Conservation (phyloP, 1,140 invertebrate genomes). For the Scaptomyza montana region DNA sequence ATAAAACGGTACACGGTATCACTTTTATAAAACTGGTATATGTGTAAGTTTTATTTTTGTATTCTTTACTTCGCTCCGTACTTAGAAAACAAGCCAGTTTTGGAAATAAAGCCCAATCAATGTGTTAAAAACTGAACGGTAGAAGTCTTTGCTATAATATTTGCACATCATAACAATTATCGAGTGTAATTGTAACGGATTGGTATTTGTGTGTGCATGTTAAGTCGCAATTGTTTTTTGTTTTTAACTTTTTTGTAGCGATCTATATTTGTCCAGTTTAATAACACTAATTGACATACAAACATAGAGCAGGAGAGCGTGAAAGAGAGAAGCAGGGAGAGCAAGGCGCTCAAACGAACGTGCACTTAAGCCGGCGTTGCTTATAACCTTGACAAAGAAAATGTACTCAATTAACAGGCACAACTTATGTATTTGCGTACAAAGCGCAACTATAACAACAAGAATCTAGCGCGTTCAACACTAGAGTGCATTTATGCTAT, state of each 20-base stretch:
- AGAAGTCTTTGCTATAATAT: slow-evolving; percentile 53
- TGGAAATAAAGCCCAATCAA: slow-evolving; percentile 38
- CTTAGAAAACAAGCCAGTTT: slow-evolving; percentile 56
- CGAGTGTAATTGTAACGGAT: slow-evolving; percentile 23
- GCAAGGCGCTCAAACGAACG: not conserved
- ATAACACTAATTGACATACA: slow-evolving; percentile 72
- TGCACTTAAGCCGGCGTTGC: slow-evolving; percentile 38
- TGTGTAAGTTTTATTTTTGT: slow-evolving; percentile 8
- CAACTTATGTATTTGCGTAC: slow-evolving; percentile 52
- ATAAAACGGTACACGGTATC: slow-evolving; percentile 32
- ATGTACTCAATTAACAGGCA: slow-evolving; percentile 63
- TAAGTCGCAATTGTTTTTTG: slow-evolving; percentile 16
- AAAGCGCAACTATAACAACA: slow-evolving; percentile 22
- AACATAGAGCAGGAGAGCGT: slow-evolving; percentile 15
- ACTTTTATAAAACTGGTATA: slow-evolving; percentile 27
- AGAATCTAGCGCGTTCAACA: not conserved
- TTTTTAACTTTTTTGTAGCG: slow-evolving; percentile 41
- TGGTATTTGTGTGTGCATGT: slow-evolving; percentile 17
- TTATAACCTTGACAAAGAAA: slow-evolving; percentile 75
- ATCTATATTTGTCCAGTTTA: slow-evolving; percentile 66
- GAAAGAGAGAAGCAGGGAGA: not conserved
- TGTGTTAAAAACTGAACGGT: slow-evolving; percentile 45
- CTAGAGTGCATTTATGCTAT: slow-evolving; percentile 14
- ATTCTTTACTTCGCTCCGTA: slow-evolving; percentile 21
- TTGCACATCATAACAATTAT: slow-evolving; percentile 72